Evolutionary conservation across 1,140 invertebrate genomes (phyloP).

Genomic region (Pseudomyrmex dendroicus): DNA sequence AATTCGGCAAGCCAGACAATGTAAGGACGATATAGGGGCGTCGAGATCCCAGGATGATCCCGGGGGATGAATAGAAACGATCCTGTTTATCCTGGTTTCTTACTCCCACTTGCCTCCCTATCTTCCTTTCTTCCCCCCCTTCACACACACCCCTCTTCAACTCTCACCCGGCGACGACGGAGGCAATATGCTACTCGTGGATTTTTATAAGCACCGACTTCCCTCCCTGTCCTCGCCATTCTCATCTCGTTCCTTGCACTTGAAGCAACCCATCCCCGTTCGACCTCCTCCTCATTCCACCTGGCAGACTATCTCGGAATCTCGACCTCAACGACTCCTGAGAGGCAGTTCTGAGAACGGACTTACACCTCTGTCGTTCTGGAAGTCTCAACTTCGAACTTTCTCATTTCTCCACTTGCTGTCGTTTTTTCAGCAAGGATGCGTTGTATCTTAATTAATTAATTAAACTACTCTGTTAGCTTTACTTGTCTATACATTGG

Average conservation of each 20-base stretch:
- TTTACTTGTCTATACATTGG: neutral
- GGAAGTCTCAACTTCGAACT: constrained; percentile 35
- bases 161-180: constrained; percentile 49
- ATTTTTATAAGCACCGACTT: constrained; percentile 60
- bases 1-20: constrained; percentile 63
- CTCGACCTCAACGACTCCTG: constrained; percentile 55
- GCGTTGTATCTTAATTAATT: constrained; percentile 30
- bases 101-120: neutral
- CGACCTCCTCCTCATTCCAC: neutral
- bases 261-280: neutral
- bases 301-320: constrained; percentile 55
- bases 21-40: constrained; percentile 51
- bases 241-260: constrained; percentile 2
- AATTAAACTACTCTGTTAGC: neutral
- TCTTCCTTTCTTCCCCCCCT: neutral
- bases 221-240: constrained; percentile 50
- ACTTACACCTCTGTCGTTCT: constrained; percentile 25
- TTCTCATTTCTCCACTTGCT: neutral
- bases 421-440: neutral
- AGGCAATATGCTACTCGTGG: constrained; percentile 53
- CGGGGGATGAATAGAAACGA: constrained; percentile 80
- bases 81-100: constrained; percentile 73
- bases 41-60: constrained; percentile 74
- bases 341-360: constrained; percentile 36
- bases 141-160: neutral